Evolutionary conservation across 2,888 invertebrate species (phyloP).

Genomic region (Bursaphelenchus okinawaensis): DNA sequence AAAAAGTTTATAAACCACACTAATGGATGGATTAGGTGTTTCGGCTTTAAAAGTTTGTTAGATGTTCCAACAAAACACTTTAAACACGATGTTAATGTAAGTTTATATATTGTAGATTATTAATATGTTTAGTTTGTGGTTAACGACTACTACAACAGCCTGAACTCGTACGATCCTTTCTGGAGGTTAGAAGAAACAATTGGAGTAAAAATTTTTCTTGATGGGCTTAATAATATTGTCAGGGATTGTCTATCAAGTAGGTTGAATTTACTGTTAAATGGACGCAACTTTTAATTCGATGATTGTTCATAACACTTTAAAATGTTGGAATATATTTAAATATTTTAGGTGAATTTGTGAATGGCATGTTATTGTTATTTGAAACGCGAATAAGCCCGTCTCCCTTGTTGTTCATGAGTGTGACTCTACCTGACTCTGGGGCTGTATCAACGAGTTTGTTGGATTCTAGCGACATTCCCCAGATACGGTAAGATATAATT

Average conservation of each 20-base stretch:
- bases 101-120: not conserved
- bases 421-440: not conserved
- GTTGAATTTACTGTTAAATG: too few relatives aligned
- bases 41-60: not conserved
- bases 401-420: constrained; percentile 3
- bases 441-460: not conserved
- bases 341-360: constrained; percentile 1
- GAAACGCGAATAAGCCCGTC: not conserved
- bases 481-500: not conserved
- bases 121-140: not conserved
- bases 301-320: not conserved
- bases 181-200: not conserved
- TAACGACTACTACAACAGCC: not conserved
- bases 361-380: not conserved
- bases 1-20: not conserved
- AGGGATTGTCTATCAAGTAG: not conserved
- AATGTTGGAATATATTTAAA: not conserved
- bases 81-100: not conserved
- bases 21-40: constrained; percentile 6
- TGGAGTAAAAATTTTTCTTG: not conserved
- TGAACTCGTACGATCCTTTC: constrained; percentile 3
- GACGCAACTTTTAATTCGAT: too few relatives aligned
- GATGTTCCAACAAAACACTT: not conserved
- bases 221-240: not conserved
- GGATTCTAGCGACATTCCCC: not conserved